Base-by-base conservation (phyloP, 2,797 vertebrate species). In the Sebastiscus albofasciatus region DNA sequence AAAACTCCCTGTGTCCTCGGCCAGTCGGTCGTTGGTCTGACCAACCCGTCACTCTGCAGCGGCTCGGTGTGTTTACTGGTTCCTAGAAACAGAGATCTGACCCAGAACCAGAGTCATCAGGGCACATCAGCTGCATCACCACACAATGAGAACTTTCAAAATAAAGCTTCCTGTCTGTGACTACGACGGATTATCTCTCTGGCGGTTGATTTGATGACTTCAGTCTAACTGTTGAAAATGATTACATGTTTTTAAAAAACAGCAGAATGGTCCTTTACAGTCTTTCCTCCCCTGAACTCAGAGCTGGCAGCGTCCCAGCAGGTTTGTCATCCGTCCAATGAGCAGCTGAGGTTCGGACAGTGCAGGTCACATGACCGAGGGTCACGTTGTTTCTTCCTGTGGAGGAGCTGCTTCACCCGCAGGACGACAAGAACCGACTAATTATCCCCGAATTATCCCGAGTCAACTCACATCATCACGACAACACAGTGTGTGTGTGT, bases 361-460 rank as follows among this genome's bases (percentile, higher is more conserved):
- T 8, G 36, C 73, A 34, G 80, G 70, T 90, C 89, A 88, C 82
- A 73, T 87, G 87, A 90, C 78, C 64, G 46, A 13, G 55, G 75
- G 75, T 90, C 82, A 86, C 76, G 75, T 83, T 81, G 79, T 71
- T 88, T 54, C 54, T 56, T 79, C 56, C 72, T 77, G 61, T 65
- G 75, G 81, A 75, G 69, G 76, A 72, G 77, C 76, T 58, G 69
- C 70, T 87, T 84, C 74, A 66, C 83, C 88, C 86, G 61, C 75
- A 85, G 83, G 83, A 88, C 29, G 20, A 81, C 80, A 69, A 34
- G 84, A 89, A 84, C 67, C 73, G 27, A 67, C 85, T 90, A 92
- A 91, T 92, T 90, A 91, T 90, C 78, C 74, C 73, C 2, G 55
- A 87, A 91, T 90, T 89, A 87, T 84, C 76, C 83, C n/a, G 24